These are phyloP conservation scores for Cephus runcator DNA, from an alignment of 2,888 invertebrate species.

Conservation along the genomic window DNA sequence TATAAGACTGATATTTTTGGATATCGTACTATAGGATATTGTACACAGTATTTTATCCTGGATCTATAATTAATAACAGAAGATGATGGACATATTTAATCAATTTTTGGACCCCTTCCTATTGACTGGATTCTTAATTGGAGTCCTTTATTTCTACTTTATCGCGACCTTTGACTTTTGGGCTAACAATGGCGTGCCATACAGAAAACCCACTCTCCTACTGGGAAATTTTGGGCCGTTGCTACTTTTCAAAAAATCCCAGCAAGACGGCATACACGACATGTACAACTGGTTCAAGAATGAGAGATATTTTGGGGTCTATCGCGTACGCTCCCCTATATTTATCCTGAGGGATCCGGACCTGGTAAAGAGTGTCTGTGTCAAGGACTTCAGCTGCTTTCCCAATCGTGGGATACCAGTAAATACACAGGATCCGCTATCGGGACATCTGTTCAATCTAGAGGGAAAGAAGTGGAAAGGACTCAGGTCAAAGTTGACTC, in stretches of 20 bases:
- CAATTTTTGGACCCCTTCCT: slow-evolving; percentile 25
- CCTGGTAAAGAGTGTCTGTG: slow-evolving; percentile 50
- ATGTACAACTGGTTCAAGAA: slow-evolving; percentile 59
- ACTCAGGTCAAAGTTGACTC: slow-evolving; percentile 65
- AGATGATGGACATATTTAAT: slow-evolving; percentile 11
- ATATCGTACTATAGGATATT: not conserved
- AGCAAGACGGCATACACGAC: slow-evolving; percentile 51
- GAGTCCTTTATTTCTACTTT: slow-evolving; percentile 47
- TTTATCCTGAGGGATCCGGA: slow-evolving; percentile 57
- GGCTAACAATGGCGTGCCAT: slow-evolving; percentile 51
- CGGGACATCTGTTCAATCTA: slow-evolving; percentile 62
- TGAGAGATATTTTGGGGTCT: slow-evolving; percentile 55
- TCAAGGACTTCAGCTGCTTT: slow-evolving; percentile 54
- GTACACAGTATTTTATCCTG: not conserved
- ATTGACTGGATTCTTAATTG: slow-evolving; percentile 32
- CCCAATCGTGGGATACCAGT: slow-evolving; percentile 57
- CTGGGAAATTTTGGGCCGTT: slow-evolving; percentile 54
- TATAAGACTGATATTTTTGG: not conserved
- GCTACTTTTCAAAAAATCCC: slow-evolving; percentile 51
- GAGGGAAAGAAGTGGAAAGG: slow-evolving; percentile 64
- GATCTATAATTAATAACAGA: not conserved
- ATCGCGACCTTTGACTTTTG: slow-evolving; percentile 56
- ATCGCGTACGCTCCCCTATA: slow-evolving; percentile 53
- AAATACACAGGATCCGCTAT: slow-evolving; percentile 57
- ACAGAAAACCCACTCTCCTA: slow-evolving; percentile 51